Conservation (phyloP, 2,797 vertebrate genomes). For the Orientallactaga sibirica region DNA sequence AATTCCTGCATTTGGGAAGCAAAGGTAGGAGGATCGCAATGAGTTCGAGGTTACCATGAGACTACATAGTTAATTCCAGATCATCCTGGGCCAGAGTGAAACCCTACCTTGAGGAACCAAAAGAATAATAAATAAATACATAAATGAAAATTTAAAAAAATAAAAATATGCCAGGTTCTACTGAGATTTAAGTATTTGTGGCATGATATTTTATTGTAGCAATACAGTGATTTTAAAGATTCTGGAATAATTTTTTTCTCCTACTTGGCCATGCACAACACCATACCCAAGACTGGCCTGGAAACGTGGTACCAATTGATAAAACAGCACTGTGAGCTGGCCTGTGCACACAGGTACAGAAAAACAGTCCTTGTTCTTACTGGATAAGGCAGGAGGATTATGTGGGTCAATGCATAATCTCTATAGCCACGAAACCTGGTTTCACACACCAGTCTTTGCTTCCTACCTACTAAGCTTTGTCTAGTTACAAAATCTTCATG, state of each 20-base stretch:
- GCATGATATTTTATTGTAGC: background rate
- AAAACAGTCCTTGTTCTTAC: background rate
- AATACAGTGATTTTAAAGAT: background rate
- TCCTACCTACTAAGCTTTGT: background rate
- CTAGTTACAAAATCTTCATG: background rate
- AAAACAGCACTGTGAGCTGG: background rate
- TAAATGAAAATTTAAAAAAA: too few relatives aligned
- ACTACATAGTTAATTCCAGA: too few relatives aligned
- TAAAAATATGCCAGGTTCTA: background rate
- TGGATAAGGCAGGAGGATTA: background rate
- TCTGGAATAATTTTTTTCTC: background rate
- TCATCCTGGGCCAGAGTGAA: too few relatives aligned
- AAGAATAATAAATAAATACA: too few relatives aligned
- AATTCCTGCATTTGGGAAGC: too few relatives aligned
- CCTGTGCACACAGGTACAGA: background rate
- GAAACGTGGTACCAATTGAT: too few relatives aligned
- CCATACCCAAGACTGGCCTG: fast-evolving
- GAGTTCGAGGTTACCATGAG: too few relatives aligned
- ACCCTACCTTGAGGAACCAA: too few relatives aligned
- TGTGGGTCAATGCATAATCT: background rate
- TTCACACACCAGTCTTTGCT: background rate
- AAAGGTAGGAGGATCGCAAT: too few relatives aligned
- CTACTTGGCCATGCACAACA: background rate
- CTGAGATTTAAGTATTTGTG: background rate
- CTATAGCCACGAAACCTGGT: fast-evolving